Conservation (phyloP, 2,888 invertebrate genomes). For the Orchestes rusci region DNA sequence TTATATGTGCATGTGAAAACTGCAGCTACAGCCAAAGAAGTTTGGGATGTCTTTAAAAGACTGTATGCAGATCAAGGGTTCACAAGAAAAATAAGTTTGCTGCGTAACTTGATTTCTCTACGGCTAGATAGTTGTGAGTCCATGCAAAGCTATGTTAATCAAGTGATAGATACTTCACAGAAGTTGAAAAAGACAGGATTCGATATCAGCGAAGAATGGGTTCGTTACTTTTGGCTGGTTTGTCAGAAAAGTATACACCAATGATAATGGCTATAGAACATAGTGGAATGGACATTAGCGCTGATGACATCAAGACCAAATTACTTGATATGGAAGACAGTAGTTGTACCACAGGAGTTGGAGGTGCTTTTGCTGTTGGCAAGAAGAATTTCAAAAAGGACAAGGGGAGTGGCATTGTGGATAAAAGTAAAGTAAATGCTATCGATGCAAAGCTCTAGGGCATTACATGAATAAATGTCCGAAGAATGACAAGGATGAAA, state of each 20-base stretch:
- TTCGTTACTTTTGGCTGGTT: no score
- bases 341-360: background rate
- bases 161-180: no score
- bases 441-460: background rate
- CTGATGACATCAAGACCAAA: background rate
- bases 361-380: background rate
- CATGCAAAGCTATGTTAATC: no score
- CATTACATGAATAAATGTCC: background rate
- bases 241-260: background rate
- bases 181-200: no score
- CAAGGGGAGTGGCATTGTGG: no score
- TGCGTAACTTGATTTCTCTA: background rate
- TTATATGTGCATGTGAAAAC: constrained; percentile 4
- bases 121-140: background rate
- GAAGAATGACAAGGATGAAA: background rate
- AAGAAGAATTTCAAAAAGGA: background rate
- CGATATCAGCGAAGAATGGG: no score
- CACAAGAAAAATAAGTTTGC: background rate
- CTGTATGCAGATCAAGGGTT: background rate
- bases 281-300: background rate
- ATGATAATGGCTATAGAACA: background rate
- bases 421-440: background rate
- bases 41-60: background rate
- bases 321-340: background rate
- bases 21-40: background rate